Evolutionary conservation across 2,797 vertebrate species (phyloP).

Genomic region (Limnodromus scolopaceus): DNA sequence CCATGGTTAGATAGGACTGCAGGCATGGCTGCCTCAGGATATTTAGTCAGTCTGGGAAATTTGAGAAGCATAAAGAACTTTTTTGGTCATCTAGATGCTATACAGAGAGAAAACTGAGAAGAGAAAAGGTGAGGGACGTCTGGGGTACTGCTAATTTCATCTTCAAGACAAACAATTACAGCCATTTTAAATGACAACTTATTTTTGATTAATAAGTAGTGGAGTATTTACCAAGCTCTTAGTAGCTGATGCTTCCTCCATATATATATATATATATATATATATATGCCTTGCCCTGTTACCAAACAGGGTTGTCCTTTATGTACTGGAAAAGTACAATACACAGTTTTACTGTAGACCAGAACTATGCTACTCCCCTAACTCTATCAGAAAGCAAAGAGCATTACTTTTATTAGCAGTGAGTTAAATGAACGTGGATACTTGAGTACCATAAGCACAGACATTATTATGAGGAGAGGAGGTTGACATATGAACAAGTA

Average conservation of each 20-base stretch:
- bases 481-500: conserved; percentile 23
- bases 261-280: neutral
- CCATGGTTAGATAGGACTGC: neutral
- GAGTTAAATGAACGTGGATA: conserved; percentile 22
- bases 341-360: neutral
- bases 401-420: conserved; percentile 3
- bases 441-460: neutral
- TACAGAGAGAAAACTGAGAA: neutral
- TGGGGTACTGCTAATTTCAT: neutral
- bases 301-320: neutral
- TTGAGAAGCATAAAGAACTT: neutral
- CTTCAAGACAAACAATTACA: neutral
- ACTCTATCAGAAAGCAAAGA: neutral
- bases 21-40: neutral
- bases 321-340: neutral
- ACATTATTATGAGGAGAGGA: neutral
- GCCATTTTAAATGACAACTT: neutral
- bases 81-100: neutral
- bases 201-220: neutral
- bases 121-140: neutral
- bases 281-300: neutral
- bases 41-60: neutral
- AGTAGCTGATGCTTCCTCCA: neutral
- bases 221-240: neutral
- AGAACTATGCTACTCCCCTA: neutral